phyloP scores from a whole-genome alignment of 2,113 vertebrate genomes.

The Ptilorrhoa leucosticta region DNA sequence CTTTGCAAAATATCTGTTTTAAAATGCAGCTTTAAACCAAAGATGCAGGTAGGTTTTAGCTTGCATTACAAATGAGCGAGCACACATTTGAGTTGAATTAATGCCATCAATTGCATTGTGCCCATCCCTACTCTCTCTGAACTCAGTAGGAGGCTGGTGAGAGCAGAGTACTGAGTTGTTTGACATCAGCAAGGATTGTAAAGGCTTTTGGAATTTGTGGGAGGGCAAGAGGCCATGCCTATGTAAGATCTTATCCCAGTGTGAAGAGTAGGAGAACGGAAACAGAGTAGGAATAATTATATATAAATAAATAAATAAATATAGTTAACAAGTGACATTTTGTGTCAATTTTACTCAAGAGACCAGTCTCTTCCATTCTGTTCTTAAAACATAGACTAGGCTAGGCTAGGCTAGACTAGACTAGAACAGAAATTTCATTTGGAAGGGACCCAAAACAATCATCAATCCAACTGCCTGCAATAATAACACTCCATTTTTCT shows the following conservation, averaged over 20 bases:
- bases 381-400: background rate
- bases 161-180: background rate
- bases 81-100: background rate
- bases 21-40: background rate
- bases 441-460: background rate
- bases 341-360: background rate
- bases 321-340: background rate
- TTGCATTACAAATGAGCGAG: background rate
- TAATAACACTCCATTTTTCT: background rate
- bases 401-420: background rate
- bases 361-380: background rate
- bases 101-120: background rate
- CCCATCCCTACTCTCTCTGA: background rate
- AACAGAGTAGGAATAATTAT: background rate
- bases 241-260: background rate
- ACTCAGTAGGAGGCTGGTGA: background rate
- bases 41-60: background rate
- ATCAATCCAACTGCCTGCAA: background rate
- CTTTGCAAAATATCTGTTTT: background rate
- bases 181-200: background rate
- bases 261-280: background rate
- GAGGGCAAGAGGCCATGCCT: background rate
- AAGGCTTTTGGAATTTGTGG: background rate
- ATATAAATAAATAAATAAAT: too few species aligned
- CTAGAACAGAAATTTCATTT: background rate